Evolutionary conservation across 2,888 invertebrate species (phyloP).

Genomic region (Polymixis lichenea): DNA sequence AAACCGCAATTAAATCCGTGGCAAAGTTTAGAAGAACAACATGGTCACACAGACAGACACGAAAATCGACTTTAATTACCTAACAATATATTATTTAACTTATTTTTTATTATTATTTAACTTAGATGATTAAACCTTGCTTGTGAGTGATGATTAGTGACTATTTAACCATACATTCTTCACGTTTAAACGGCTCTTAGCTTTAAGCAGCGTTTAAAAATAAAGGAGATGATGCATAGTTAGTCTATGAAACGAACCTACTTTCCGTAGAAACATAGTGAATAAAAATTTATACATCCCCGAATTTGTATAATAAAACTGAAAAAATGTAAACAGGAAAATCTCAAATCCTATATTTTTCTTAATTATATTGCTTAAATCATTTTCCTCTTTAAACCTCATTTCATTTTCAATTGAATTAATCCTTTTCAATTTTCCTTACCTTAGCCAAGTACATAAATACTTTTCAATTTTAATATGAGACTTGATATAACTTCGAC

Average conservation of each 20-base stretch:
- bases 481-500: slow-evolving; percentile 51
- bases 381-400: neutral
- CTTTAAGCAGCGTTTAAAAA: too few species aligned
- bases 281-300: neutral
- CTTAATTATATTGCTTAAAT: neutral
- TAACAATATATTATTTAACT: too few species aligned
- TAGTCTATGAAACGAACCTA: neutral
- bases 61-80: neutral
- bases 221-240: neutral
- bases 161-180: too few species aligned
- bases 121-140: too few species aligned
- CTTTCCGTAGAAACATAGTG: neutral
- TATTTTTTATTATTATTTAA: too few species aligned
- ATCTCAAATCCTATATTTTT: slow-evolving; percentile 5
- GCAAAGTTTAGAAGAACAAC: neutral
- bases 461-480: slow-evolving; percentile 46
- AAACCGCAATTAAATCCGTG: neutral
- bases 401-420: slow-evolving; percentile 3
- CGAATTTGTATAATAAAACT: neutral
- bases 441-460: neutral
- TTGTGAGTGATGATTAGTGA: too few species aligned
- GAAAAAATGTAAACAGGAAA: neutral
- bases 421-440: neutral
- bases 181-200: too few species aligned
- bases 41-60: neutral